These are phyloP conservation scores for Chymomyza procnemis DNA, from an alignment of 2,888 invertebrate genomes.

Conservation along the genomic window DNA sequence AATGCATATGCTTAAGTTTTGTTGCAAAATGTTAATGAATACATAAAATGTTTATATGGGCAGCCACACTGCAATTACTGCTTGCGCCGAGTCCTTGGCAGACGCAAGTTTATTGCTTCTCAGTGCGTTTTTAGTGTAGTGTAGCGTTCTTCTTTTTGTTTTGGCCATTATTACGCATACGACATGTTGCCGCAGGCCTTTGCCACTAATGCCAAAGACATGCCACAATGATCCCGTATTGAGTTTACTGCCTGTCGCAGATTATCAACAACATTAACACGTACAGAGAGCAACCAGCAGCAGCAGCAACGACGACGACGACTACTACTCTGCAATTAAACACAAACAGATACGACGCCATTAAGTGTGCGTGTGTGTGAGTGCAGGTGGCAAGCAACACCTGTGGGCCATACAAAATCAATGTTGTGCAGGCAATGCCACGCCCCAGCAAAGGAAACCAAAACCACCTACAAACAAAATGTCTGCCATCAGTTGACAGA, in stretches of 20 bases:
- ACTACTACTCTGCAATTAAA: neutral
- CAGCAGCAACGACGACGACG: too few species aligned
- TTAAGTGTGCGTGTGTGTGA: neutral
- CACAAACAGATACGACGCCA: neutral
- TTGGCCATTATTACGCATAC: neutral
- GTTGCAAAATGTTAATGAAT: too few species aligned
- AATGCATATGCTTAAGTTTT: too few species aligned
- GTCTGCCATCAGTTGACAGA: neutral
- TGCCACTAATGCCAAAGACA: neutral
- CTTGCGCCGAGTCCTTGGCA: too few species aligned
- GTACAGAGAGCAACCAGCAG: neutral
- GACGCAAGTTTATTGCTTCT: too few species aligned
- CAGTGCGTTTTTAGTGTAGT: too few species aligned
- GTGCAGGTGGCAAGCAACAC: neutral
- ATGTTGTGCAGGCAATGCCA: neutral
- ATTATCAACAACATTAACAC: conserved; percentile 1
- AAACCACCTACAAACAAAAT: neutral
- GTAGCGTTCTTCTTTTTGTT: too few species aligned
- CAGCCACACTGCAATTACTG: too few species aligned
- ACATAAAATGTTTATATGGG: too few species aligned
- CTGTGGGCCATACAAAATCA: neutral
- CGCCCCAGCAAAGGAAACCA: neutral
- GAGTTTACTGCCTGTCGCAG: neutral
- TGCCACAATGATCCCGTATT: neutral
- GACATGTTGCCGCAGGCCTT: neutral